Percentiles rank a stretch among this genome's conserved stretches.
These are phyloP conservation scores for Leucophenga montana DNA, from an alignment of 2,888 invertebrate species.

Conservation along the genomic window DNA sequence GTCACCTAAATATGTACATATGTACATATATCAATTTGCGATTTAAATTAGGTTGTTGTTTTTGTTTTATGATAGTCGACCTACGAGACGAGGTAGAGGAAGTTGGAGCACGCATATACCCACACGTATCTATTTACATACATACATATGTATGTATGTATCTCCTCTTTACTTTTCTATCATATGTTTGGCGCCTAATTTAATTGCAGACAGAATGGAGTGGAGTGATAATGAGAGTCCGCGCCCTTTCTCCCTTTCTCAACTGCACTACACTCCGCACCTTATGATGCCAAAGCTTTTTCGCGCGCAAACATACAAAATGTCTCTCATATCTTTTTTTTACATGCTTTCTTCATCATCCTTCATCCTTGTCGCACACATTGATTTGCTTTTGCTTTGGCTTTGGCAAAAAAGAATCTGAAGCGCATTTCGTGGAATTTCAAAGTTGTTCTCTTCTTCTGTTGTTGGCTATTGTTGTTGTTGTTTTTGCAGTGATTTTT, in stretches of 20 bases:
- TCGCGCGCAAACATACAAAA: neutral
- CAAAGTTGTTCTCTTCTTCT: slow-evolving; percentile 53
- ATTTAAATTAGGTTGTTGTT: slow-evolving; percentile 37
- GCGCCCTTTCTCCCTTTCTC: neutral
- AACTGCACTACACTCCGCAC: neutral
- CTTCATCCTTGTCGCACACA: neutral
- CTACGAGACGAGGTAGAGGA: neutral
- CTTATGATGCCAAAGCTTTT: neutral
- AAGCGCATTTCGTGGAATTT: slow-evolving; percentile 62
- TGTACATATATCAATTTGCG: slow-evolving; percentile 39
- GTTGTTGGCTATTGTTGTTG: slow-evolving; percentile 36
- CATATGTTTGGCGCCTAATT: slow-evolving; percentile 9
- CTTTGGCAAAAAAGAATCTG: slow-evolving; percentile 40
- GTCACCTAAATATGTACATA: too few relatives aligned
- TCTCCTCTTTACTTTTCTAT: too few relatives aligned
- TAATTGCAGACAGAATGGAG: slow-evolving; percentile 8
- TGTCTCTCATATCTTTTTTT: neutral
- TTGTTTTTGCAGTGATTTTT: slow-evolving; percentile 41
- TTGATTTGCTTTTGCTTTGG: neutral
- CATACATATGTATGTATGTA: neutral
- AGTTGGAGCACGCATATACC: too few relatives aligned
- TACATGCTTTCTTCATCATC: neutral
- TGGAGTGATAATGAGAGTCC: too few relatives aligned
- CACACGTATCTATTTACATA: too few relatives aligned
- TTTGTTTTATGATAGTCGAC: too few relatives aligned